A percentile compares a stretch with the other conserved stretches of the same genome.
Evolutionary conservation across 2,888 invertebrate genomes (phyloP).

Genomic region (Poecilus cupreus): DNA sequence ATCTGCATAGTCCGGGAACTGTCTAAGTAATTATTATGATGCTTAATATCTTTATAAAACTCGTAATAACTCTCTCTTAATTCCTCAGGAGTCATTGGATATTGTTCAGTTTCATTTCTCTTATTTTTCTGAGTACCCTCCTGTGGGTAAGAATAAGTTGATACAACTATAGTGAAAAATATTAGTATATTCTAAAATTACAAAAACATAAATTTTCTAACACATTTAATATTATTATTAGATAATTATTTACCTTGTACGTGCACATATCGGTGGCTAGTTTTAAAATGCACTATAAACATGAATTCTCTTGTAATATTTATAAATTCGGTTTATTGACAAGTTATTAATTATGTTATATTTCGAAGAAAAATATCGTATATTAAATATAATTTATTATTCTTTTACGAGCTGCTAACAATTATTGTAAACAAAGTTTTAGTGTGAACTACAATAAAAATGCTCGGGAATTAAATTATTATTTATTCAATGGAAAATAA

Average conservation of each 20-base stretch:
- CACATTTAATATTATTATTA: neutral
- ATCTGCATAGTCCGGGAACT: too few species aligned
- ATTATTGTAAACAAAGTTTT: neutral
- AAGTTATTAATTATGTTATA: neutral
- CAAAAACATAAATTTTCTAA: neutral
- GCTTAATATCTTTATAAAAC: neutral
- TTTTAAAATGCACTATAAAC: neutral
- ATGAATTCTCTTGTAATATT: neutral
- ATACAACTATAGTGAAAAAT: neutral
- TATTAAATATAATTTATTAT: constrained; percentile 4
- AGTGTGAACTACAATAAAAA: constrained; percentile 5
- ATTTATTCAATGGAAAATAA: neutral
- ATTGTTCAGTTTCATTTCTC: neutral
- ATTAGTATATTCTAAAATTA: constrained; percentile 20
- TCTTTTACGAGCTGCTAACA: neutral
- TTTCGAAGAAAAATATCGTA: neutral
- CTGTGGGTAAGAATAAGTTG: neutral
- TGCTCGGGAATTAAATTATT: neutral
- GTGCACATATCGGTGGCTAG: neutral
- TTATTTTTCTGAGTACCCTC: neutral
- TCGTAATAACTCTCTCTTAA: neutral
- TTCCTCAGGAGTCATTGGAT: neutral
- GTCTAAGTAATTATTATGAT: neutral
- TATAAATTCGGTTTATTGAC: neutral
- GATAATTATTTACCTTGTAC: constrained; percentile 4